Percentiles rank a stretch among this genome's conserved stretches.
These are phyloP conservation scores for Lindbergichthys nudifrons DNA, from an alignment of 2,797 vertebrate genomes.

Conservation along the genomic window DNA sequence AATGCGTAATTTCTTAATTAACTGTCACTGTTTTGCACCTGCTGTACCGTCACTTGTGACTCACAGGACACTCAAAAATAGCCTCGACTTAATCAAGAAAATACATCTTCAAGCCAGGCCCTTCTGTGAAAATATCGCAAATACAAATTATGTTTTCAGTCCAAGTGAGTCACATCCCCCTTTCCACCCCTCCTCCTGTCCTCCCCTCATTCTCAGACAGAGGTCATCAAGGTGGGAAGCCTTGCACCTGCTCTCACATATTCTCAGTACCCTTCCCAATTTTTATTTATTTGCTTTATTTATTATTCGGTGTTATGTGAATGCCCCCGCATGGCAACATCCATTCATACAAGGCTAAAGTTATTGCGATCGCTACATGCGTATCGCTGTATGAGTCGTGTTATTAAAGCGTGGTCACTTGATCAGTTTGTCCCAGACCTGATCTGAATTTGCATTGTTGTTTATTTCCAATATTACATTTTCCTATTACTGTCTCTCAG, in stretches of 20 bases:
- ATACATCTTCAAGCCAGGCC: neutral
- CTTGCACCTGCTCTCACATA: conserved; percentile 63
- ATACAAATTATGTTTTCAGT: conserved; percentile 42
- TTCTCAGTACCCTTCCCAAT: conserved; percentile 42
- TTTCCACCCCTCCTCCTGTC: neutral
- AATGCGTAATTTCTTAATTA: neutral
- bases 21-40: neutral
- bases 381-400: neutral
- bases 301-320: conserved; percentile 15
- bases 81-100: neutral
- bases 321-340: conserved; percentile 2
- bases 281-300: conserved; percentile 51
- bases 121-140: conserved; percentile 28
- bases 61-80: conserved; percentile 8
- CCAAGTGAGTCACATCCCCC: conserved; percentile 57
- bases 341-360: too few species aligned
- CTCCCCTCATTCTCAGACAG: conserved; percentile 46
- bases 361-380: neutral
- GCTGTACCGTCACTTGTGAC: conserved; percentile 13
- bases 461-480: conserved; percentile 22
- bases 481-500: neutral
- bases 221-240: conserved; percentile 60
- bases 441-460: conserved; percentile 9
- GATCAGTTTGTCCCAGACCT: neutral
- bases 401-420: conserved; percentile 20